A percentile compares a stretch with the other conserved stretches of the same genome.
phyloP scores from a whole-genome alignment of 2,888 invertebrate genomes.

The Chymomyza procnemis region DNA sequence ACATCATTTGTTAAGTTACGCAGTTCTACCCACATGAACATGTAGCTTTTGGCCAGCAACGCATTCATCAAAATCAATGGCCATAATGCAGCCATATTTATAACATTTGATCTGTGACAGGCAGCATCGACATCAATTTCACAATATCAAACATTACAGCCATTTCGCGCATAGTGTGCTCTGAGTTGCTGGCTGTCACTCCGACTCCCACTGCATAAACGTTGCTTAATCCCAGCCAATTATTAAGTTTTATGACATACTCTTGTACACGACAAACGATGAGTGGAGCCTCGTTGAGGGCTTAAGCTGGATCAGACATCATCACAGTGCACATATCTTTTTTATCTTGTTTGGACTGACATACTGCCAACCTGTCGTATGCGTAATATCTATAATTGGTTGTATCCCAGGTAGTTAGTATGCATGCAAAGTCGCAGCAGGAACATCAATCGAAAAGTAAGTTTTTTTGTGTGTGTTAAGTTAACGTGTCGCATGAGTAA shows the following conservation, averaged over 20 bases:
- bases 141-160: no score
- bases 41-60: constrained; percentile 20
- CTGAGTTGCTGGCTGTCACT: not conserved
- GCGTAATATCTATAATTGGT: not conserved
- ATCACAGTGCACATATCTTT: not conserved
- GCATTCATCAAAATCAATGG: constrained; percentile 46
- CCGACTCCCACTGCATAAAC: not conserved
- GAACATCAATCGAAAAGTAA: not conserved
- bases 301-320: not conserved
- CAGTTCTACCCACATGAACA: not conserved
- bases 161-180: not conserved
- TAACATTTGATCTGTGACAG: constrained; percentile 36
- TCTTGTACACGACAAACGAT: not conserved
- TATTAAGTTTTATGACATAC: not conserved
- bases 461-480: no score
- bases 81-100: constrained; percentile 49
- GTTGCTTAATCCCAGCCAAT: not conserved
- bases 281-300: not conserved
- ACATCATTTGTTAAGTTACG: constrained; percentile 48
- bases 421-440: not conserved
- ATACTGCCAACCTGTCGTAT: not conserved
- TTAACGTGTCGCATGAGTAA: no score
- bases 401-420: not conserved
- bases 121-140: not conserved
- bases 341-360: not conserved